A percentile compares a stretch with the other conserved stretches of the same genome.
phyloP scores from a whole-genome alignment of 1,140 invertebrate genomes.

The Tetragonula clypearis region DNA sequence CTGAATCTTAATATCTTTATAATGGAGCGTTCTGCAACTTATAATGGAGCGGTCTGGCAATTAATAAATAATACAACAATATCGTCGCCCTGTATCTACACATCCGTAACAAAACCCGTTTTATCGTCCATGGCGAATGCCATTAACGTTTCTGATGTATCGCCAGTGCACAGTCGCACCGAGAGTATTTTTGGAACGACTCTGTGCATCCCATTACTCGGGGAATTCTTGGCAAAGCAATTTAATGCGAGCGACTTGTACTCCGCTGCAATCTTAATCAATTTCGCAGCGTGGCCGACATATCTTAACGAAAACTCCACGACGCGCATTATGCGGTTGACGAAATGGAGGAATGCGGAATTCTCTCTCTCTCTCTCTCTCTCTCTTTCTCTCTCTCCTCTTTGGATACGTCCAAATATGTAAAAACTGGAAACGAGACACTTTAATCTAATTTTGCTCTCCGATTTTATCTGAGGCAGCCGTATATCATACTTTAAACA shows the following conservation, averaged over 20 bases:
- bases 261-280: constrained; percentile 42
- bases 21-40: no score
- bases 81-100: no score
- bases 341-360: neutral
- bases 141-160: constrained; percentile 19
- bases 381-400: no score
- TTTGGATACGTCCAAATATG: no score
- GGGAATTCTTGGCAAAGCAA: constrained; percentile 44
- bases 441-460: no score
- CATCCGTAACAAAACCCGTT: constrained; percentile 27
- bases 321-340: neutral
- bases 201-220: constrained; percentile 24
- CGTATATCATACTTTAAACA: no score
- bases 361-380: no score
- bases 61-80: no score
- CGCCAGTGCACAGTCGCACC: neutral
- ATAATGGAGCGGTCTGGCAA: no score
- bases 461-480: no score
- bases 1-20: no score
- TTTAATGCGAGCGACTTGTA: constrained; percentile 34
- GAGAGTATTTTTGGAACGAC: constrained; percentile 34
- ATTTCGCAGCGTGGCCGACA: constrained; percentile 28
- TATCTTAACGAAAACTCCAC: constrained; percentile 25
- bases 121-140: constrained; percentile 14
- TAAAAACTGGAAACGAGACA: no score